These are phyloP conservation scores for Drosophila nannoptera DNA, from an alignment of 1,140 invertebrate species.

Conservation along the genomic window DNA sequence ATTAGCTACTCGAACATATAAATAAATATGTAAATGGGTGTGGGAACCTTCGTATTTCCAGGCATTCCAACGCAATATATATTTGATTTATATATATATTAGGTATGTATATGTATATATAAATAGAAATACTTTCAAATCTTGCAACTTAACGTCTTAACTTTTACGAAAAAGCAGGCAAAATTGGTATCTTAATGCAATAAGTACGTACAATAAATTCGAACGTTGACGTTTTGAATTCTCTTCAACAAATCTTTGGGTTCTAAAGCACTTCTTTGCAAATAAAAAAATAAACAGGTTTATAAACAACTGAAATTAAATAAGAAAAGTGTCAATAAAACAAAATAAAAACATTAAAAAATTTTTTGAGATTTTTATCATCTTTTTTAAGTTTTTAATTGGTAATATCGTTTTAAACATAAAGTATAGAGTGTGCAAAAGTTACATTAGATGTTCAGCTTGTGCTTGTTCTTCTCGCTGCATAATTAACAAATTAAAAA, in stretches of 20 bases:
- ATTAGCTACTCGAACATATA: too few species aligned
- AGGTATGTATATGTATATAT: neutral
- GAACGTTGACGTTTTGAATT: conserved; percentile 63
- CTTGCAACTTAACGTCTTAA: conserved; percentile 66
- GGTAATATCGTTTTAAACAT: conserved; percentile 69
- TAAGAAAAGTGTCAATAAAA: conserved; percentile 45
- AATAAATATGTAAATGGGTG: conserved; percentile 9
- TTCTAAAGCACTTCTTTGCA: conserved; percentile 29
- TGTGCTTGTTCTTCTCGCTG: conserved; percentile 30
- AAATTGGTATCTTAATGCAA: conserved; percentile 57
- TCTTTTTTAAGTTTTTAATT: conserved; percentile 57
- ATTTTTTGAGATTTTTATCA: conserved; percentile 57
- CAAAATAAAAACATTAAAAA: conserved; percentile 44
- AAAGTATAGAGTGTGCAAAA: conserved; percentile 52
- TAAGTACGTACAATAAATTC: conserved; percentile 67
- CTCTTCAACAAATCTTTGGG: conserved; percentile 6
- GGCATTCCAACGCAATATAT: conserved; percentile 42
- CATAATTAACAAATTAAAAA: conserved; percentile 62
- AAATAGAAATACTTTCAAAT: conserved; percentile 49
- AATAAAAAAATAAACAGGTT: conserved; percentile 23
- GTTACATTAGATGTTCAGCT: conserved; percentile 65
- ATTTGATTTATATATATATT: conserved; percentile 59
- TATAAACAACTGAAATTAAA: neutral
- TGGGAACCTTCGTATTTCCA: conserved; percentile 19
- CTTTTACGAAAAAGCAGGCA: conserved; percentile 68